Evolutionary conservation across 1,140 invertebrate genomes (phyloP).

Genomic region (Gryllus bimaculatus): DNA sequence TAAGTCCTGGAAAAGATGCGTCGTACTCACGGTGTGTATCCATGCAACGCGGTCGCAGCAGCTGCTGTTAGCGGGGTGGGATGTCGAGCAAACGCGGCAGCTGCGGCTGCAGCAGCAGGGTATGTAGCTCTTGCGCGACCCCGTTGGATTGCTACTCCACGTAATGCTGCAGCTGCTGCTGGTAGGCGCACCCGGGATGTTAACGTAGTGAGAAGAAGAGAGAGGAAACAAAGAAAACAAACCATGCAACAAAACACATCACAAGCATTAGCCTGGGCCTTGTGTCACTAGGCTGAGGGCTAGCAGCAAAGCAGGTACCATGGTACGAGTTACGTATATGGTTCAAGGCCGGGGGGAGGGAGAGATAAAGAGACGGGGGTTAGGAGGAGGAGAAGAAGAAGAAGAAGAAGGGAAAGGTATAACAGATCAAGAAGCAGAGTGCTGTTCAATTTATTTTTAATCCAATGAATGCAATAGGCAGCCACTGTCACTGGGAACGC

Average conservation of each 20-base stretch:
- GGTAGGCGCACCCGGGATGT: not conserved
- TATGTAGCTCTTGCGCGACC: conserved; percentile 56
- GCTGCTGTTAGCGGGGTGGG: conserved; percentile 56
- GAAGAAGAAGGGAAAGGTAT: too few species aligned
- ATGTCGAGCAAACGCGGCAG: conserved; percentile 56
- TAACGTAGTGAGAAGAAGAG: not conserved
- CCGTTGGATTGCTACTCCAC: conserved; percentile 59
- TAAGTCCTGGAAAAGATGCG: not conserved
- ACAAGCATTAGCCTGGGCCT: not conserved
- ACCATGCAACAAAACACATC: conserved; percentile 11
- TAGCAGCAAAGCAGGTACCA: not conserved
- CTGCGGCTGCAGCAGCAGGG: conserved; percentile 57
- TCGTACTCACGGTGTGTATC: conserved; percentile 72
- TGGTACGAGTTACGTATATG: not conserved
- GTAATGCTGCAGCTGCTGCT: conserved; percentile 52
- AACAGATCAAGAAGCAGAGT: too few species aligned
- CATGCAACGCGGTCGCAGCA: conserved; percentile 60
- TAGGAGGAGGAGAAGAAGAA: too few species aligned
- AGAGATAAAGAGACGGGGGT: not conserved
- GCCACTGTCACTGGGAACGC: too few species aligned
- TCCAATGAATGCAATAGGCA: too few species aligned
- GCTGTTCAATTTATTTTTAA: too few species aligned
- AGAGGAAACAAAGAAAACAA: conserved; percentile 31
- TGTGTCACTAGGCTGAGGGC: conserved; percentile 4
- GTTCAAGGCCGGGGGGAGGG: not conserved